phyloP scores from a whole-genome alignment of 64 coral and sea anemone genomes.

The Actinia tenebrosa region DNA sequence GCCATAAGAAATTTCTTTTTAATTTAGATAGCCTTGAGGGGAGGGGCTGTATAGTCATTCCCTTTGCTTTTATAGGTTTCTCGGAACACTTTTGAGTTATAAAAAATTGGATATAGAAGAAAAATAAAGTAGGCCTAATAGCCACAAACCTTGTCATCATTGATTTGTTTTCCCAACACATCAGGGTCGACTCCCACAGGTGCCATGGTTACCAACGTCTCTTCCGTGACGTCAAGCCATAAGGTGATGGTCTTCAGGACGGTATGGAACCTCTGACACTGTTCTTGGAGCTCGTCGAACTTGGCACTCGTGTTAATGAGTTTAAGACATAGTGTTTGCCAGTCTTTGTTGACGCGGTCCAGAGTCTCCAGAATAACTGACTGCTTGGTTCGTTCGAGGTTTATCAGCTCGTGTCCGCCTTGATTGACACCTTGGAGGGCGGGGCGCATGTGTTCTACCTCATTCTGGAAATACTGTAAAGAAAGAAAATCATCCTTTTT shows the following conservation, averaged over 20 bases:
- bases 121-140: no score
- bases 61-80: no score
- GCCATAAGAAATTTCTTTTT: no score
- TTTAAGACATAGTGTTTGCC: slow-evolving; percentile 90
- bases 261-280: slow-evolving; percentile 74
- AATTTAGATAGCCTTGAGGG: no score
- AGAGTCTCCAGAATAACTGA: slow-evolving; percentile 84
- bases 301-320: slow-evolving; percentile 76
- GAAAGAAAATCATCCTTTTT: no score
- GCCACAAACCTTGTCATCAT: slow-evolving; percentile 74
- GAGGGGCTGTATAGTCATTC: no score
- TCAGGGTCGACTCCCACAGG: slow-evolving; percentile 89
- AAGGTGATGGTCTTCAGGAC: slow-evolving; percentile 62
- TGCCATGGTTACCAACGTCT: slow-evolving; percentile 70
- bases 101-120: no score
- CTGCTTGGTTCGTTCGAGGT: slow-evolving; percentile 82
- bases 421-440: slow-evolving; percentile 92
- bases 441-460: slow-evolving; percentile 79
- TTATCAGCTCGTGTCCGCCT: slow-evolving; percentile 93
- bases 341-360: slow-evolving; percentile 89
- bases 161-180: slow-evolving; percentile 79
- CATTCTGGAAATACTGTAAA: slow-evolving; percentile 80
- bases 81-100: no score
- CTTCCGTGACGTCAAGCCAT: slow-evolving; percentile 84
- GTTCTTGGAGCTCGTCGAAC: slow-evolving; percentile 79